These are phyloP conservation scores for Suricata suricatta DNA, from an alignment of 2,113 vertebrate genomes.

Conservation along the genomic window DNA sequence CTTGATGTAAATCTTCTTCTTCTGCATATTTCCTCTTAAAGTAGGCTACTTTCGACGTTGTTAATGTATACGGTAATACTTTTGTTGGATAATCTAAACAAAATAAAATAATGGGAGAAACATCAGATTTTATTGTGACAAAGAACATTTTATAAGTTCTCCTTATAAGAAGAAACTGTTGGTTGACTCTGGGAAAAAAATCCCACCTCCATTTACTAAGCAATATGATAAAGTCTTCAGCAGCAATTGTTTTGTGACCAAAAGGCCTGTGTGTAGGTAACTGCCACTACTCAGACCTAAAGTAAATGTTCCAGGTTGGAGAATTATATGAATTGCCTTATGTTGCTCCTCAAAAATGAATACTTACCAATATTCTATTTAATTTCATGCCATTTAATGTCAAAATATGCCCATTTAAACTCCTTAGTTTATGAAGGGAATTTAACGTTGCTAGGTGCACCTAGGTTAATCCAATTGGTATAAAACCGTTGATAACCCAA, in stretches of 20 bases:
- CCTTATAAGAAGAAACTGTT: background rate
- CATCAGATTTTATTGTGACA: background rate
- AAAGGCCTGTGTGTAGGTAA: background rate
- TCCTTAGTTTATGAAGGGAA: background rate
- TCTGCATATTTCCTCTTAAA: slow-evolving; percentile 99
- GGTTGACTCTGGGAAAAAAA: background rate
- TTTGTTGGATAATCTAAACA: slow-evolving; percentile 83
- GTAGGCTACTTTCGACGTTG: slow-evolving; percentile 99
- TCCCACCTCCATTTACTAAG: background rate
- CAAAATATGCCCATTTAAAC: background rate
- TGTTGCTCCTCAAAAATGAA: background rate
- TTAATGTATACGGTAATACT: slow-evolving; percentile 88
- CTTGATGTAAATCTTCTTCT: slow-evolving; percentile 97
- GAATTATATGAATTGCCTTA: background rate
- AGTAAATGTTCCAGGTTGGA: background rate
- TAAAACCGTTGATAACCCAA: background rate
- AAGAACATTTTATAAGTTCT: background rate
- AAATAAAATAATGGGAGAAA: slow-evolving; percentile 65
- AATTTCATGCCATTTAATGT: background rate
- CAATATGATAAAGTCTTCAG: accelerated
- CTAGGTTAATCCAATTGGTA: background rate
- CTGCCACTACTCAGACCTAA: background rate
- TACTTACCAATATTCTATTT: background rate
- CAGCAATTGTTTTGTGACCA: background rate
- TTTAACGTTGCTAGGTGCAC: background rate